Evolutionary conservation across 23 tunicate genomes (phyloP).

Genomic region (Trididemnum clinides): DNA sequence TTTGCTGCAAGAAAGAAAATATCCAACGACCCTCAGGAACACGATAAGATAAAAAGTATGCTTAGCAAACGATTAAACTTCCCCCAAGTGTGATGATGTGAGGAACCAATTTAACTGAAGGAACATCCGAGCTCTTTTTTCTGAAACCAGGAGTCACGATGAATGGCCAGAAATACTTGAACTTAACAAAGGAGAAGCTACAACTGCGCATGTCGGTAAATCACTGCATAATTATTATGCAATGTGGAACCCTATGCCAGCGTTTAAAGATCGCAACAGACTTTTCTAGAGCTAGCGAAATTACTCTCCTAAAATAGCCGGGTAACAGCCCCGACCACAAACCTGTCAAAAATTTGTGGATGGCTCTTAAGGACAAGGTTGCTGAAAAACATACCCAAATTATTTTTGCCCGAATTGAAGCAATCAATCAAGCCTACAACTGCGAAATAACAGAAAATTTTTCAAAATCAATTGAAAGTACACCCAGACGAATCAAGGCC

Average conservation of each 20-base stretch:
- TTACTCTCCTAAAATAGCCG: background rate
- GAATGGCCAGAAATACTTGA: too few relatives aligned
- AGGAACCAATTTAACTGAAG: too few relatives aligned
- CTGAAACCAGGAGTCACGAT: too few relatives aligned
- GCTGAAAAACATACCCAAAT: background rate
- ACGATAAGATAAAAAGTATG: too few relatives aligned
- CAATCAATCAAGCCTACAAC: background rate
- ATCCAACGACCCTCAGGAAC: too few relatives aligned
- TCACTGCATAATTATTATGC: background rate
- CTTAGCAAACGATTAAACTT: too few relatives aligned
- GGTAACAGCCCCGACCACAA: background rate
- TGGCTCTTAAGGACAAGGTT: background rate
- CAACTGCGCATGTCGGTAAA: too few relatives aligned
- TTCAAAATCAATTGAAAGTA: background rate
- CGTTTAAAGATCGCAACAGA: too few relatives aligned
- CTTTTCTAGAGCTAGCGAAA: background rate
- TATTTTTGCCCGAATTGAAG: background rate
- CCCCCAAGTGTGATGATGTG: too few relatives aligned
- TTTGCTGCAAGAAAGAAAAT: too few relatives aligned
- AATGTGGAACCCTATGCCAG: background rate
- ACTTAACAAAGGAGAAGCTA: too few relatives aligned
- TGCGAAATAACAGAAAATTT: background rate
- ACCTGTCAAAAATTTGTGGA: background rate
- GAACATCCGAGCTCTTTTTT: background rate
- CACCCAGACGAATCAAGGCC: too few relatives aligned